phyloP scores from a whole-genome alignment of 2,888 invertebrate genomes.

The Amorpha juglandis region DNA sequence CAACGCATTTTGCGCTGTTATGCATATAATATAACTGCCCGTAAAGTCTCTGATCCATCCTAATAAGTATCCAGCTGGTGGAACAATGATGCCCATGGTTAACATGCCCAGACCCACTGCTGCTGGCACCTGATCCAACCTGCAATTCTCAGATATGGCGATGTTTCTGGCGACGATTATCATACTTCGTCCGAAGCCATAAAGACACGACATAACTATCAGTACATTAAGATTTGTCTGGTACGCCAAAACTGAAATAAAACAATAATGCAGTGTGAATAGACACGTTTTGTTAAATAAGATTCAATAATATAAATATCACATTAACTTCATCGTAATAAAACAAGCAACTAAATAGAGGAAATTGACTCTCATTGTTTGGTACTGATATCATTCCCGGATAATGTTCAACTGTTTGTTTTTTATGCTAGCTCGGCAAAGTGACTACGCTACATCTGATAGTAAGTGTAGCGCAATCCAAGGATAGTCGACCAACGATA shows the following conservation, averaged over 20 bases:
- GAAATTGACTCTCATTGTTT: too few species aligned
- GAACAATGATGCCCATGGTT: conserved; percentile 87
- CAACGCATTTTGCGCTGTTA: conserved; percentile 86
- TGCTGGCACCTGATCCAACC: conserved; percentile 84
- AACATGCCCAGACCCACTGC: conserved; percentile 90
- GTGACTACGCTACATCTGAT: too few species aligned
- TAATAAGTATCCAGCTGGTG: conserved; percentile 86
- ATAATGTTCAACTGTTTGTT: too few species aligned
- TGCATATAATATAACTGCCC: conserved; percentile 85
- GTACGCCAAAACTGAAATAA: conserved; percentile 84
- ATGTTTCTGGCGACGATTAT: conserved; percentile 90
- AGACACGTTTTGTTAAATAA: too few species aligned
- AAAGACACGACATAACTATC: conserved; percentile 83
- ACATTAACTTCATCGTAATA: too few species aligned
- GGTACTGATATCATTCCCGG: too few species aligned
- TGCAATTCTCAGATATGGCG: conserved; percentile 87
- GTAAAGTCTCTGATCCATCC: conserved; percentile 88
- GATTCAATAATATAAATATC: too few species aligned
- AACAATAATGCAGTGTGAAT: not conserved
- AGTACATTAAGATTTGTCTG: conserved; percentile 81
- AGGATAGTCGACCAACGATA: too few species aligned
- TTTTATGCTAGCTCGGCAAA: too few species aligned
- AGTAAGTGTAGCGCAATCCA: too few species aligned
- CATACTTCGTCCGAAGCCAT: conserved; percentile 89
- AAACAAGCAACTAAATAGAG: too few species aligned